phyloP scores from a whole-genome alignment of 2,888 invertebrate species.

The Limnephilus rhombicus region DNA sequence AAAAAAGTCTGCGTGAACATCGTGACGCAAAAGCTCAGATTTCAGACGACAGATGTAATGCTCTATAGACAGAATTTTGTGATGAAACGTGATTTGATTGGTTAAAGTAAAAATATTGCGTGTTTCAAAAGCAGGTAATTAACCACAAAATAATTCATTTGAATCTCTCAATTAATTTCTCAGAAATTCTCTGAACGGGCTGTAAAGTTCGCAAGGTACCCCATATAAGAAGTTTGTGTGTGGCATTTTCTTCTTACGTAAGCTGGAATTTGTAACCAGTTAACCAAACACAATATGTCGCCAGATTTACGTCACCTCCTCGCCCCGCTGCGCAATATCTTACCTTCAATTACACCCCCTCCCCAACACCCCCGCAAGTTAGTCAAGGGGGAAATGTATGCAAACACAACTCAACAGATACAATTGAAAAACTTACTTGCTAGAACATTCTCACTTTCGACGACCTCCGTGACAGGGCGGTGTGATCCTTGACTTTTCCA shows the following conservation, averaged over 20 bases:
- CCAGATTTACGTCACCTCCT: constrained; percentile 61
- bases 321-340: constrained; percentile 45
- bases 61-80: not conserved
- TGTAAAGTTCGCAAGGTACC: constrained; percentile 29
- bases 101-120: not conserved
- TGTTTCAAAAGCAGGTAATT: not conserved
- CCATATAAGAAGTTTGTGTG: constrained; percentile 56
- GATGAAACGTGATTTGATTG: not conserved
- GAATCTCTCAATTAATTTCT: not conserved
- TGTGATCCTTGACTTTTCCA: not conserved
- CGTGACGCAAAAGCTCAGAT: too few relatives aligned
- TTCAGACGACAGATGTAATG: not conserved
- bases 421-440: not conserved
- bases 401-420: not conserved
- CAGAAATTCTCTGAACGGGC: not conserved
- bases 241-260: constrained; percentile 64
- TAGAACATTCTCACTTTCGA: not conserved
- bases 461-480: not conserved
- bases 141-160: not conserved
- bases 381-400: constrained; percentile 4
- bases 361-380: not conserved
- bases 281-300: constrained; percentile 63
- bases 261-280: constrained; percentile 57
- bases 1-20: too few relatives aligned
- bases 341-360: constrained; percentile 51